Evolutionary conservation across 1,140 invertebrate species (phyloP).

Genomic region (Cataglyphis hispanica): DNA sequence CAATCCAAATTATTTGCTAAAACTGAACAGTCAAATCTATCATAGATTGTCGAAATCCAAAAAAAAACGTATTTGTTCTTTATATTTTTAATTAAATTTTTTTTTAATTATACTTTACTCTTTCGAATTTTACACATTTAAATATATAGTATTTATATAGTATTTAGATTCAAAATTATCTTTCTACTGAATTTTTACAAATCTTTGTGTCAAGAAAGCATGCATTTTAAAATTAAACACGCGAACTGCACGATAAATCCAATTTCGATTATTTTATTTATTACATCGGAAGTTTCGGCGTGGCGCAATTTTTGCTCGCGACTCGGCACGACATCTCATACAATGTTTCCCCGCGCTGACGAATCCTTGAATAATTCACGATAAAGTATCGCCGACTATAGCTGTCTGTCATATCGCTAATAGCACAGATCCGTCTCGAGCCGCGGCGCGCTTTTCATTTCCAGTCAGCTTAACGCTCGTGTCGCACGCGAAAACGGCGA

Average conservation of each 20-base stretch:
- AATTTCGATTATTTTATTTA: slow-evolving; percentile 34
- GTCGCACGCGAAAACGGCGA: slow-evolving; percentile 76
- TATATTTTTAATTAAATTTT: no score
- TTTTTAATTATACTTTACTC: no score
- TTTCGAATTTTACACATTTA: no score
- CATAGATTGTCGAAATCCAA: no score
- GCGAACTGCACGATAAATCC: slow-evolving; percentile 3
- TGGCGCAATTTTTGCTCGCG: slow-evolving; percentile 41
- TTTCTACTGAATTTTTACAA: slow-evolving; percentile 16
- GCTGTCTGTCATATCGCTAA: slow-evolving; percentile 52
- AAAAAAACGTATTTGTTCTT: no score
- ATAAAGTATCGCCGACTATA: slow-evolving; percentile 71
- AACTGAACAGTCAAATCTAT: not conserved
- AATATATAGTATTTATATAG: no score
- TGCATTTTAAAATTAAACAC: slow-evolving; percentile 17
- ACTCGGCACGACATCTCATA: slow-evolving; percentile 62
- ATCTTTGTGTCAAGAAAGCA: not conserved
- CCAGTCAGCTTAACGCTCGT: slow-evolving; percentile 71
- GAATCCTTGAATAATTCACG: slow-evolving; percentile 75
- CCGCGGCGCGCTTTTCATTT: slow-evolving; percentile 73
- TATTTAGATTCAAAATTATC: slow-evolving; percentile 4
- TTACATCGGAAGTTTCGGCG: slow-evolving; percentile 28
- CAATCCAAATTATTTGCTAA: not conserved
- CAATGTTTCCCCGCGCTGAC: slow-evolving; percentile 75
- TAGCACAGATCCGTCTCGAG: slow-evolving; percentile 61